Evolutionary conservation across 2,888 invertebrate genomes (phyloP), one percentile per base, ranked within the genome.

Genomic region (Fabriciana adippe): DNA sequence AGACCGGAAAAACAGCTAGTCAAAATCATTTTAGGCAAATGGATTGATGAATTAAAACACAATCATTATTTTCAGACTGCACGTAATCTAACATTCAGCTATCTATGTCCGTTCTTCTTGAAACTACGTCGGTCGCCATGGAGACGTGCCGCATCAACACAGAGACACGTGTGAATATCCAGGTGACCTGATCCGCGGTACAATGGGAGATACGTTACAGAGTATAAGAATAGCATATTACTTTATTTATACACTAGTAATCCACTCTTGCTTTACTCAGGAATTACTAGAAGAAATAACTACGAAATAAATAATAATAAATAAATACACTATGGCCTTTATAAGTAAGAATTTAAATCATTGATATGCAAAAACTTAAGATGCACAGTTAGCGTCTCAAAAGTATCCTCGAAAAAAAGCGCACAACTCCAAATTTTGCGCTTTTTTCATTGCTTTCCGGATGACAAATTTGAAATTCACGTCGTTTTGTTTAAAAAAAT

Each of bases 81-180:
- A 51, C 14, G 51, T 41, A 51, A 51, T 50, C 61, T 51, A 15
- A 41, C 61, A 61, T 51, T 61, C 31, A 61, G 61, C 18, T 68
- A 69, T 64, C 67, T 64, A 65, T 69, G 70, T 70, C 72, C 72
- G 66, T 67, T 86, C 84, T 91, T 91, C 91, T 88, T 86, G 87
- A 91, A 92, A 91, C 80, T 81, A 72, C 78, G 83, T 69, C 78
- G 82, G 90, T 90, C 73, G 80, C 79, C 85, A 88, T 89, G 85
- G 79, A 83, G 82, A 92, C 92, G 84, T 84, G 91, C 75, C 92
- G 92, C 92, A 92, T 92, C 90, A 92, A 92, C 92, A 92, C 74
- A 67, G 74, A 80, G 72, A 73, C 77, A 79, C 75, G 85, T 89
- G 90, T 86, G 89, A 88, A 82, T 83, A 83, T 85, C 80, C 90